Conservation (phyloP, 2,797 vertebrate genomes). For the Myotis vivesi region DNA sequence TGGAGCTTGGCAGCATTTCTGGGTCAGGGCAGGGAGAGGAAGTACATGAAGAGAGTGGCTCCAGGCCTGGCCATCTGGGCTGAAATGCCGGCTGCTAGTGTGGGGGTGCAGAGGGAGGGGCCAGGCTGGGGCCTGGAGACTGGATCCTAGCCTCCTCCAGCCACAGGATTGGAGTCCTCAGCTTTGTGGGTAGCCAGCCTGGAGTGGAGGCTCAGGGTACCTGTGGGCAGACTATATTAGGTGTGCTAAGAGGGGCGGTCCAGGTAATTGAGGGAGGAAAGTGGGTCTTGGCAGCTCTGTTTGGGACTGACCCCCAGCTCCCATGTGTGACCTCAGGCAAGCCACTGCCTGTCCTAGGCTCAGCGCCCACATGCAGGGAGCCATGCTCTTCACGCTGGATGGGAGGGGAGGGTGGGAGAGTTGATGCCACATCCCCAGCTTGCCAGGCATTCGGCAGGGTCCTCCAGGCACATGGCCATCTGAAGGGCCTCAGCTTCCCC, state of each 20-base stretch:
- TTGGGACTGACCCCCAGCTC: background rate
- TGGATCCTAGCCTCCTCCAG: background rate
- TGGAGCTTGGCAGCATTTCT: conserved; percentile 66
- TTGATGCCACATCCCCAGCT: background rate
- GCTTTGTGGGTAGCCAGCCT: background rate
- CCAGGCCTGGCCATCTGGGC: conserved; percentile 74
- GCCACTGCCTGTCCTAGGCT: background rate
- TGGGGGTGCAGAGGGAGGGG: background rate
- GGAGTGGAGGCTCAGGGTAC: background rate
- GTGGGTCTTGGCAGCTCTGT: background rate
- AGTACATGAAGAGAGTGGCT: conserved; percentile 21
- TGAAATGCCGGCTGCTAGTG: background rate
- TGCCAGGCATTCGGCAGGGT: background rate
- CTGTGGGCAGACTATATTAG: background rate
- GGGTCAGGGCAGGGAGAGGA: conserved; percentile 64
- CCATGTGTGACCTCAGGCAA: background rate
- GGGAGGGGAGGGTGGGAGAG: background rate
- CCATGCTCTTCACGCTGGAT: accelerated
- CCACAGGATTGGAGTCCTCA: background rate
- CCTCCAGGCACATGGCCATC: background rate
- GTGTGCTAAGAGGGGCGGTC: background rate
- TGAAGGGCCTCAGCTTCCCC: background rate
- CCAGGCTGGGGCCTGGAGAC: background rate
- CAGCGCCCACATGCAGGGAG: background rate
- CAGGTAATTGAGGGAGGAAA: background rate